Evolutionary conservation across 2,113 vertebrate genomes (phyloP).

Genomic region (Notiomystis cincta): DNA sequence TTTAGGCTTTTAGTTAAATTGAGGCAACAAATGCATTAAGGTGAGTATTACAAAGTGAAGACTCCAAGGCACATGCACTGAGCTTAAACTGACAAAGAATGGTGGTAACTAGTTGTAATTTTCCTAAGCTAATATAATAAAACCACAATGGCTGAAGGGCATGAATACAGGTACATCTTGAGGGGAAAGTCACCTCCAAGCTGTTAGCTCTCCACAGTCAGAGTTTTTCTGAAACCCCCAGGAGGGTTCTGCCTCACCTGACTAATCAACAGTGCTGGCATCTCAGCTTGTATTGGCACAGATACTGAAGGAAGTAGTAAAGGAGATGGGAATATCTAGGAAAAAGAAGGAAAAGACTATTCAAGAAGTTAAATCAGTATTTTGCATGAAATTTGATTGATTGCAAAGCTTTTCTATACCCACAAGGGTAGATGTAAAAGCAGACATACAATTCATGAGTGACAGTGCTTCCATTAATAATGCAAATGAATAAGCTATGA

Average conservation of each 20-base stretch:
- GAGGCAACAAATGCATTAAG: not conserved
- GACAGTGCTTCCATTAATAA: not conserved
- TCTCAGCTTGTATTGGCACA: rapidly evolving
- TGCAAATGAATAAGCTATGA: not conserved
- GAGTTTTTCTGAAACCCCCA: not conserved
- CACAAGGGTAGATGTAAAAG: not conserved
- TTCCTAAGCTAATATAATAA: not conserved
- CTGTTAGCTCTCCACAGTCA: not conserved
- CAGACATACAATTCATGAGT: not conserved
- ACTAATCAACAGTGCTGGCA: not conserved
- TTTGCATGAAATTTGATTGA: not conserved
- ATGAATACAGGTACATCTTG: not conserved
- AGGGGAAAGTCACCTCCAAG: not conserved
- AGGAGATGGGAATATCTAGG: not conserved
- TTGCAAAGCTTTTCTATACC: not conserved
- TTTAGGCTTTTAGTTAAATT: not conserved
- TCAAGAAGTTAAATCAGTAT: not conserved
- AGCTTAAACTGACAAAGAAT: not conserved
- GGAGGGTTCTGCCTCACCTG: not conserved
- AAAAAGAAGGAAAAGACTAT: not conserved
- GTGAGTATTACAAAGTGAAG: not conserved
- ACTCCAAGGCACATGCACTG: not conserved
- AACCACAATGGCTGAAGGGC: not conserved
- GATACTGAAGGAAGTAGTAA: not conserved
- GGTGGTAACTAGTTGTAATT: not conserved